Conservation (phyloP, 1,140 invertebrate species). For the Drosophila teissieri region DNA sequence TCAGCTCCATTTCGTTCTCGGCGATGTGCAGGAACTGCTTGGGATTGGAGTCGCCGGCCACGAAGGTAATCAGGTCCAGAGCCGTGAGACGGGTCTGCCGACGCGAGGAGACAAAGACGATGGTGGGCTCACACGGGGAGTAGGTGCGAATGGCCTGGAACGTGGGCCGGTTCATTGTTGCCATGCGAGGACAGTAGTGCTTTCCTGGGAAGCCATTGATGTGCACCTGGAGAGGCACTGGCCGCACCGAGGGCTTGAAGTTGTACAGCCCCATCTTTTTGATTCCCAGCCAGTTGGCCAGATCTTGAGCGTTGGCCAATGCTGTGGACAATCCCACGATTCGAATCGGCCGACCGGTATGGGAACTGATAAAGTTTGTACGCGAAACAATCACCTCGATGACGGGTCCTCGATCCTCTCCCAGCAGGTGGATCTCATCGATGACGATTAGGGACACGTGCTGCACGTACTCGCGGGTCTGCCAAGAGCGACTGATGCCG, state of each 20-base stretch:
- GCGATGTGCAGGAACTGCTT: conserved; percentile 97
- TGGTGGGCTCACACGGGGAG: conserved; percentile 94
- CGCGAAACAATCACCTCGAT: conserved; percentile 94
- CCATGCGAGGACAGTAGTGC: conserved; percentile 99
- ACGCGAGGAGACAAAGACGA: conserved; percentile 99
- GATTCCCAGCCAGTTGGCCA: conserved; percentile 98
- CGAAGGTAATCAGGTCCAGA: conserved; percentile 96
- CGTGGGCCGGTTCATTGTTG: conserved; percentile 99
- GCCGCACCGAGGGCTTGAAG: conserved; percentile 98
- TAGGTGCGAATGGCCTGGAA: conserved; percentile 97
- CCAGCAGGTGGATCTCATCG: conserved; percentile 99
- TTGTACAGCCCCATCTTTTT: conserved; percentile 97
- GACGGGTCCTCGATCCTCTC: conserved; percentile 94
- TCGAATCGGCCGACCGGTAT: conserved; percentile 91
- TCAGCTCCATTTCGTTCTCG: conserved; percentile 92
- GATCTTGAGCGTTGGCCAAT: conserved; percentile 97
- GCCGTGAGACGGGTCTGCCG: conserved; percentile 98
- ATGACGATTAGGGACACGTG: conserved; percentile 97
- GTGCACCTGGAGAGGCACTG: conserved; percentile 98
- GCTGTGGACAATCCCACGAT: conserved; percentile 99
- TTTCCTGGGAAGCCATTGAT: conserved; percentile 94
- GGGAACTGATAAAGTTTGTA: conserved; percentile 96
- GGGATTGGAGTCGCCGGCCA: conserved; percentile 95
- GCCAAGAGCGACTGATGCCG: conserved; percentile 98
- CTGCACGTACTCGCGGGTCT: conserved; percentile 97